Conservation (phyloP, 2,113 vertebrate species). For the Myrmecophaga tridactyla region DNA sequence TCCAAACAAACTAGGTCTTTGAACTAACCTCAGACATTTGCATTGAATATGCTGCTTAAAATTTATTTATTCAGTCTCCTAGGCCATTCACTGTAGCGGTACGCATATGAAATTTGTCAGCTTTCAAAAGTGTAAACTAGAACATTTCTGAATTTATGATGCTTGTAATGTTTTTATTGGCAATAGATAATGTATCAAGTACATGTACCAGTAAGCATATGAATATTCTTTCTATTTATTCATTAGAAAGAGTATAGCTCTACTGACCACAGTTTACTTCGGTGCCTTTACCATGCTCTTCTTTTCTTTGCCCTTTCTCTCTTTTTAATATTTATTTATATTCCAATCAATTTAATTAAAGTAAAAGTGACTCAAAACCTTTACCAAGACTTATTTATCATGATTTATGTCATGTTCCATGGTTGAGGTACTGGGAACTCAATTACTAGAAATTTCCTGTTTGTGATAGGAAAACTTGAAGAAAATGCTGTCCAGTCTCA, state of each 20-base stretch:
- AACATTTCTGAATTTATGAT: constrained; percentile 75
- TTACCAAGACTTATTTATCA: neutral
- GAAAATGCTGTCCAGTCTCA: neutral
- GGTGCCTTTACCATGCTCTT: neutral
- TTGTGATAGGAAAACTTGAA: neutral
- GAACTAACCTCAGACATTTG: constrained; percentile 50
- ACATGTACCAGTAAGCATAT: constrained; percentile 74
- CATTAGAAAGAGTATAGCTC: constrained; percentile 64
- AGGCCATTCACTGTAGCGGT: constrained; percentile 57
- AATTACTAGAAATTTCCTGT: constrained; percentile 30
- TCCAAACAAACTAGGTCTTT: neutral
- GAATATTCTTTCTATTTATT: constrained; percentile 68
- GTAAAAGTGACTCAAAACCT: constrained; percentile 17
- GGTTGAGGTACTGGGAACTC: neutral
- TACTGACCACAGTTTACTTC: neutral
- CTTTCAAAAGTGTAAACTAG: constrained; percentile 79
- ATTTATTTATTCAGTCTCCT: constrained; percentile 61
- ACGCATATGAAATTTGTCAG: constrained; percentile 63
- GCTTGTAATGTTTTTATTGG: constrained; percentile 77
- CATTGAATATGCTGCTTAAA: constrained; percentile 51
- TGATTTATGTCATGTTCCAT: neutral
- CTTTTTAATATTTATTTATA: neutral
- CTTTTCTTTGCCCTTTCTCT: neutral
- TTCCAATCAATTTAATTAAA: neutral
- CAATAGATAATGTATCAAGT: constrained; percentile 40